Evolutionary conservation across 2,797 vertebrate species (phyloP), one percentile per base, ranked within the genome.

Genomic region (Bothrops alternatus): DNA sequence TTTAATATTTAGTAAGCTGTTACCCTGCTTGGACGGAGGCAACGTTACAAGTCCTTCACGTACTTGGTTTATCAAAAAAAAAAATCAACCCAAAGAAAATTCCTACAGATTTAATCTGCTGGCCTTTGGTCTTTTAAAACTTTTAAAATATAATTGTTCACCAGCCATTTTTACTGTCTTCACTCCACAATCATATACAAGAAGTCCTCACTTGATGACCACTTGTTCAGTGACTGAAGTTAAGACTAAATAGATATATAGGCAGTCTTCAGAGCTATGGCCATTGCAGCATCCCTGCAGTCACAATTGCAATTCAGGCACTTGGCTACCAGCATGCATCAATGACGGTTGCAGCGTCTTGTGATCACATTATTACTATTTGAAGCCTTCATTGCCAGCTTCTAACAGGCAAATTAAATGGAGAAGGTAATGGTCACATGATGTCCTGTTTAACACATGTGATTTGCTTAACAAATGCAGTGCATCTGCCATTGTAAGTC

Each of bases 1-100:
- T 60, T 92, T 93, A 85, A 82, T 92, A 60, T 86, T 93, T 58
- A 89, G 90, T 47, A 50, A 73, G 23, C 91, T 87, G 42, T 23
- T 8, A 90, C 91, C 86, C 61, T 47, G 47, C 47, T 47, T 85
- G 61, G 32, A 92, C 50, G n/a, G 91, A 55, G 91, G 93, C 2
- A n/a, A 58, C 57, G 82, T 87, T 26, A 91, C 42, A 90, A 86
- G 20, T 55, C 87, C 85, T 94, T 91, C 0, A 4, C 23, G 56
- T 12, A 8, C 58, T 73, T 42, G 18, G 26, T 78, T 86, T 89
- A 56, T 86, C 26, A 3, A 91, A 56, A 90, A 73, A 53, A 69
- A 69, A 69, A 37, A n/a, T 28, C 12, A 63, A 28, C 32, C 14
- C 56, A 56, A 11, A 61, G 25, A 78, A 91, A 55, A 55, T 25